Evolutionary conservation across 1,140 invertebrate genomes (phyloP).

Genomic region (Spodoptera frugiperda): DNA sequence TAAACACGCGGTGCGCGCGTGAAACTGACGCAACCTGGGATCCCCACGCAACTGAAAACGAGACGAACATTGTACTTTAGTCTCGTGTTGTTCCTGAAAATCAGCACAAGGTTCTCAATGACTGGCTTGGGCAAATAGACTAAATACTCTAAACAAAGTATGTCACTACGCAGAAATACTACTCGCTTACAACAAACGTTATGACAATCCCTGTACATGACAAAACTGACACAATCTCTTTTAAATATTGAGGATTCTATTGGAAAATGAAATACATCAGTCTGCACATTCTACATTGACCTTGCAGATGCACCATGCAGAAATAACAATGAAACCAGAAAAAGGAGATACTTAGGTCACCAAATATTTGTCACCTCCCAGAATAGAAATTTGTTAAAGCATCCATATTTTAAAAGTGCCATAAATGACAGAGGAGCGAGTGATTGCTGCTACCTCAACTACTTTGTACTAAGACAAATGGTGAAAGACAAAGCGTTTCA

Average conservation of each 20-base stretch:
- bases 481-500: not conserved
- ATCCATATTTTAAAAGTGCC: too few relatives aligned
- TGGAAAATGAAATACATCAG: not conserved
- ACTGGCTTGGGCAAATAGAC: conserved; percentile 20
- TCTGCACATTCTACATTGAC: not conserved
- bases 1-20: conserved; percentile 29
- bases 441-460: not conserved
- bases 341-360: too few relatives aligned
- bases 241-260: conserved; percentile 1
- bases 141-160: conserved; percentile 4
- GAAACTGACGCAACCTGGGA: conserved; percentile 22
- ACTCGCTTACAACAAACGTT: too few relatives aligned
- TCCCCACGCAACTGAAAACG: conserved; percentile 24
- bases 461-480: not conserved
- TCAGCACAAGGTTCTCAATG: conserved; percentile 36
- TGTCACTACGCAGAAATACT: conserved; percentile 16
- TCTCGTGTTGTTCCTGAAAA: conserved; percentile 29
- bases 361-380: too few relatives aligned
- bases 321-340: too few relatives aligned
- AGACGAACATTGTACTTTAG: conserved; percentile 26
- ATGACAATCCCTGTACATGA: too few relatives aligned
- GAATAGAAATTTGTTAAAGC: too few relatives aligned
- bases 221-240: not conserved
- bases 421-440: not conserved
- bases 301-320: too few relatives aligned